These are phyloP conservation scores for Heliconius hewitsoni DNA, from an alignment of 1,140 invertebrate genomes.

Conservation along the genomic window DNA sequence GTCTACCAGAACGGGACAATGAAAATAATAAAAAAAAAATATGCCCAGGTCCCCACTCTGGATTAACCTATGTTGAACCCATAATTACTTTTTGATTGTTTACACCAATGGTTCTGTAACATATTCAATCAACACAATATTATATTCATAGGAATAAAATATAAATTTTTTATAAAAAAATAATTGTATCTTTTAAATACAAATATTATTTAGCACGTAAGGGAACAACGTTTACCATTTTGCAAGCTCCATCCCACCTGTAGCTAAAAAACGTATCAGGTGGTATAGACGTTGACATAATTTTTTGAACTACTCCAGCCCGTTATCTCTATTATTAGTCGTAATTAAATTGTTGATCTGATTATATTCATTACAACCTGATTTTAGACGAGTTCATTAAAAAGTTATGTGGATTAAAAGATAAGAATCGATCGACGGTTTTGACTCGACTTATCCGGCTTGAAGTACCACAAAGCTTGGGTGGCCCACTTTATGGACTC, in stretches of 20 bases:
- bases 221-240: slow-evolving; percentile 40
- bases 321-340: slow-evolving; percentile 16
- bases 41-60: no score
- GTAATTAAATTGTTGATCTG: slow-evolving; percentile 22
- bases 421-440: not conserved
- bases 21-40: no score
- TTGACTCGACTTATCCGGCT: slow-evolving; percentile 4
- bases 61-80: no score
- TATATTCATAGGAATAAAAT: no score
- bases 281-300: slow-evolving; percentile 48
- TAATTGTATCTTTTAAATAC: no score
- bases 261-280: slow-evolving; percentile 52
- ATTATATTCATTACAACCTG: slow-evolving; percentile 18
- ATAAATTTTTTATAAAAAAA: no score
- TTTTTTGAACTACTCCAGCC: slow-evolving; percentile 19
- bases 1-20: no score
- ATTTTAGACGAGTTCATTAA: slow-evolving; percentile 7
- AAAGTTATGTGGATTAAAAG: not conserved
- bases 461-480: not conserved
- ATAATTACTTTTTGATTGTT: no score
- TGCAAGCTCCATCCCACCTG: slow-evolving; percentile 48
- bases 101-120: no score
- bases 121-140: no score
- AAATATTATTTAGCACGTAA: not conserved
- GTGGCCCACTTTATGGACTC: not conserved